Conservation (phyloP, 2,888 invertebrate genomes). For the Chalcis sispes region DNA sequence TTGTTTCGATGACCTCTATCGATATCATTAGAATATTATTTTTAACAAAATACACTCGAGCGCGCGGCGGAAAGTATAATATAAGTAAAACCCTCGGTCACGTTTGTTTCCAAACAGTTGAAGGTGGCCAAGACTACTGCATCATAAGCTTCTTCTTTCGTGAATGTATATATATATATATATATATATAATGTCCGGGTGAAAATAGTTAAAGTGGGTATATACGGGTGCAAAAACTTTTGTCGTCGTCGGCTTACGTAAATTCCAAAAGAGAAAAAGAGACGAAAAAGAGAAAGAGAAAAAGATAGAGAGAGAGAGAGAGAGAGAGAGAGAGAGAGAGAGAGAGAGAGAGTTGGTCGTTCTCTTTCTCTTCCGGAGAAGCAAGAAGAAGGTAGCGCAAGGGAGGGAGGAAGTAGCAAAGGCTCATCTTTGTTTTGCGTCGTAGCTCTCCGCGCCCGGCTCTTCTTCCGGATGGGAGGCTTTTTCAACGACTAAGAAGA, state of each 20-base stretch:
- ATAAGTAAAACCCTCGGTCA: not conserved
- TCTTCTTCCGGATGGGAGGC: constrained; percentile 12
- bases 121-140: constrained; percentile 41
- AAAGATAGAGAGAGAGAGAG: no score
- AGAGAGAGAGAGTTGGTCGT: constrained; percentile 11
- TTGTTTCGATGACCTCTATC: no score
- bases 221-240: constrained; percentile 51
- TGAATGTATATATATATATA: no score
- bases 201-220: constrained; percentile 42
- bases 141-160: constrained; percentile 43
- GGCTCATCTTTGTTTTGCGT: constrained; percentile 55
- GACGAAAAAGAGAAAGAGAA: no score
- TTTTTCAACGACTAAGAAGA: constrained; percentile 41
- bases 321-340: no score
- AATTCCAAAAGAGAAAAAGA: constrained; percentile 48
- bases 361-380: constrained; percentile 40
- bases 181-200: constrained; percentile 4
- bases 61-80: not conserved
- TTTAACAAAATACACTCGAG: not conserved
- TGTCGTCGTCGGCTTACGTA: constrained; percentile 47
- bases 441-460: constrained; percentile 13
- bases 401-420: constrained; percentile 25
- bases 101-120: constrained; percentile 30
- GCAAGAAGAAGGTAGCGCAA: no score
- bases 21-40: not conserved